A percentile compares a stretch with the other conserved stretches of the same genome.
These are phyloP conservation scores for Polyommatus iphigenia DNA, from an alignment of 2,888 invertebrate genomes.

Conservation along the genomic window DNA sequence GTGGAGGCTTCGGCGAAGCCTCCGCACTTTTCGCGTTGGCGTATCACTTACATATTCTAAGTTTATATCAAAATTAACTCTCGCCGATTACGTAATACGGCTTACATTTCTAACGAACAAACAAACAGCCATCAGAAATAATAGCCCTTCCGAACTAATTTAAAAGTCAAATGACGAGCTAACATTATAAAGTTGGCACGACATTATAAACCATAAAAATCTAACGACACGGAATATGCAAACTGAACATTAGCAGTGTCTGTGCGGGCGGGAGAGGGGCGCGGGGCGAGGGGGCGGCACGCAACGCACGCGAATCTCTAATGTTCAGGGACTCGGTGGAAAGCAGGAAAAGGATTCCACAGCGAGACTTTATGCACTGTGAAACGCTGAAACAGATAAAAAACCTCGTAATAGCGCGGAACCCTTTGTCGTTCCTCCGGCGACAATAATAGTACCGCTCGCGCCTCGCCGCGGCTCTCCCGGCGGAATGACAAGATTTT, in stretches of 20 bases:
- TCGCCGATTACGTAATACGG: neutral
- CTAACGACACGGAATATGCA: slow-evolving; percentile 14
- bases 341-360: neutral
- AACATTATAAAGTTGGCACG: slow-evolving; percentile 6
- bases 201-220: slow-evolving; percentile 4
- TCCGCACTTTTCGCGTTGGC: no score
- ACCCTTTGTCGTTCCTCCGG: neutral
- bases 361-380: neutral
- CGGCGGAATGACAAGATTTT: slow-evolving; percentile 16
- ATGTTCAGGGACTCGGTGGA: neutral
- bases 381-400: neutral
- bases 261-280: neutral
- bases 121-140: slow-evolving; percentile 3
- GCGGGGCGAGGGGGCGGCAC: neutral
- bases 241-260: slow-evolving; percentile 9
- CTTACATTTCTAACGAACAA: neutral
- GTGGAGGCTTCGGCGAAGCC: neutral
- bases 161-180: slow-evolving; percentile 9
- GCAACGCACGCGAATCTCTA: neutral
- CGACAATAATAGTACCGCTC: neutral
- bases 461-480: neutral
- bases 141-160: slow-evolving; percentile 7
- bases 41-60: neutral
- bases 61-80: neutral
- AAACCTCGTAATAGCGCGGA: neutral